Evolutionary conservation across 2,113 vertebrate genomes (phyloP).

Genomic region (Peromyscus polionotus): DNA sequence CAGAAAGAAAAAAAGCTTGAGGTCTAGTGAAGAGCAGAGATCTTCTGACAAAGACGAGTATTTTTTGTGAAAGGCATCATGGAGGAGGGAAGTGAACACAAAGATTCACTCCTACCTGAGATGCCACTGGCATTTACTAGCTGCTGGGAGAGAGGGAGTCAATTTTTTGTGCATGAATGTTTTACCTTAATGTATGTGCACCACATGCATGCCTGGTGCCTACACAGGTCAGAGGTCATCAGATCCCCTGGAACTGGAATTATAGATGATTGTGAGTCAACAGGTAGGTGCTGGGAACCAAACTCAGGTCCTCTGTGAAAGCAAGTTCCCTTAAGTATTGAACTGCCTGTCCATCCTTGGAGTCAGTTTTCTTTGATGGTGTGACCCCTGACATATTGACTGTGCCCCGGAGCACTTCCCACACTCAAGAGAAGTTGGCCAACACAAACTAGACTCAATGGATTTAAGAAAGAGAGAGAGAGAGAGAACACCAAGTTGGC

Average conservation of each 20-base stretch:
- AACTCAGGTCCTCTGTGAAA: not conserved
- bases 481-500: not conserved
- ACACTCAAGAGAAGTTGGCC: not conserved
- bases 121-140: not conserved
- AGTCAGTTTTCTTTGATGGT: not conserved
- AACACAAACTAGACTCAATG: not conserved
- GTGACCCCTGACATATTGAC: not conserved
- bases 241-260: not conserved
- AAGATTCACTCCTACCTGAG: not conserved
- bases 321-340: not conserved
- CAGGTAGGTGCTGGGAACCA: not conserved
- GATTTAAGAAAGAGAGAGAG: not conserved
- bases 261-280: not conserved
- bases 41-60: not conserved
- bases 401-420: not conserved
- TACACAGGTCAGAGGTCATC: not conserved
- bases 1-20: not conserved
- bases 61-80: not conserved
- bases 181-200: not conserved
- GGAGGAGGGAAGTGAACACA: not conserved
- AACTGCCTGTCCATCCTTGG: not conserved
- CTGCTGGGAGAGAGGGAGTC: not conserved
- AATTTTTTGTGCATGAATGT: not conserved
- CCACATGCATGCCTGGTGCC: not conserved
- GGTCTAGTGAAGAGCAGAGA: not conserved